Percentiles rank a stretch among this genome's conserved stretches.
Evolutionary conservation across 1,140 invertebrate genomes (phyloP).

Genomic region (Tribolium castaneum): DNA sequence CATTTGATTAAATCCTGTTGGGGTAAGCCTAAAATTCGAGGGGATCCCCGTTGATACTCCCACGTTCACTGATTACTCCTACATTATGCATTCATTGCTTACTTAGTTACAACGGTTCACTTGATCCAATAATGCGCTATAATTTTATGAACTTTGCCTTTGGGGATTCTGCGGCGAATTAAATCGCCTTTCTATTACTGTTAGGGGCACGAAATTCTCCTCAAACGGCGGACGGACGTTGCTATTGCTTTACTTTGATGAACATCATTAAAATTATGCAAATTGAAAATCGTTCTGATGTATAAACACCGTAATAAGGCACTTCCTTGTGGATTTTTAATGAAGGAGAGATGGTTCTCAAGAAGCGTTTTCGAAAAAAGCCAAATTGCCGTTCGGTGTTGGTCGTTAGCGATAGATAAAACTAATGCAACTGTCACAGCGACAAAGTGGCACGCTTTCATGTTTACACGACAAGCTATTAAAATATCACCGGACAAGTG

Average conservation of each 20-base stretch:
- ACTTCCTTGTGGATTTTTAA: constrained; percentile 22
- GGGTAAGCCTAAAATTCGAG: constrained; percentile 40
- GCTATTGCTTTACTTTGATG: constrained; percentile 5
- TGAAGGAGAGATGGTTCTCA: not conserved
- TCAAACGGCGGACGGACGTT: not conserved
- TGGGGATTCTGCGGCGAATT: constrained; percentile 42
- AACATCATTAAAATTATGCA: constrained; percentile 33
- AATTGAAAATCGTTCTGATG: constrained; percentile 31
- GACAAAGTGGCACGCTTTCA: not conserved
- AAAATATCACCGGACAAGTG: not conserved
- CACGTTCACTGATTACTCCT: constrained; percentile 42
- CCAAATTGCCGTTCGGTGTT: not conserved
- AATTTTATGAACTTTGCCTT: constrained; percentile 48
- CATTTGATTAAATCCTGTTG: constrained; percentile 50
- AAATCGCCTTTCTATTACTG: constrained; percentile 28
- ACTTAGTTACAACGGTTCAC: constrained; percentile 45
- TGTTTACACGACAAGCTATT: not conserved
- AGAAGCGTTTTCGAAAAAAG: not conserved
- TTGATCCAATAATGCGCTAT: constrained; percentile 50
- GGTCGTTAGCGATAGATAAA: not conserved
- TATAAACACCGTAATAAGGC: constrained; percentile 25
- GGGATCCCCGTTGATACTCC: constrained; percentile 31
- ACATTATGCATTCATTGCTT: constrained; percentile 50
- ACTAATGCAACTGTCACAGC: not conserved
- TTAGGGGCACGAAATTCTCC: not conserved